A percentile compares a stretch with the other conserved stretches of the same genome.
Evolutionary conservation across 2,113 vertebrate species (phyloP).

Genomic region (Capra hircus): DNA sequence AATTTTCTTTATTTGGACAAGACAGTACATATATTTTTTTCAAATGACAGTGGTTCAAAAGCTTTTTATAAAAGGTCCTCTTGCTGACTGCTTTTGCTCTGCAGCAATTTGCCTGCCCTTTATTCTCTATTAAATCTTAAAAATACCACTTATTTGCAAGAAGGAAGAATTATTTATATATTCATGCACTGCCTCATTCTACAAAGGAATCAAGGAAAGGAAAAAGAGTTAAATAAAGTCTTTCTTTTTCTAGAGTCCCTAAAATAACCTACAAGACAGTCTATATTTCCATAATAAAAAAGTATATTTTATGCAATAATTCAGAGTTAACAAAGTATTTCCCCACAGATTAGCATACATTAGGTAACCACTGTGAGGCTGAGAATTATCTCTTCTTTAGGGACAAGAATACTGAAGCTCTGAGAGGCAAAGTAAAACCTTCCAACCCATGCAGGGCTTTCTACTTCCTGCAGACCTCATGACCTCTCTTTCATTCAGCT

Average conservation of each 20-base stretch:
- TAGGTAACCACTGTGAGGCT: not conserved
- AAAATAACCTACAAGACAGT: not conserved
- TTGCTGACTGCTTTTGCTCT: not conserved
- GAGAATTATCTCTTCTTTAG: not conserved
- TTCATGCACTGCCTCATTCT: not conserved
- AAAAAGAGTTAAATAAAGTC: constrained; percentile 15
- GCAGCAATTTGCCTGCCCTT: not conserved
- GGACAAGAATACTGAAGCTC: not conserved
- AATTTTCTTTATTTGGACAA: not conserved
- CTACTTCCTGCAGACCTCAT: not conserved
- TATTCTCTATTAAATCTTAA: constrained; percentile 2
- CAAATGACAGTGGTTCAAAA: not conserved
- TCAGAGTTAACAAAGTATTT: constrained; percentile 24
- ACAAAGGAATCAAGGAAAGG: constrained; percentile 13
- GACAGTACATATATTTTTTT: not conserved
- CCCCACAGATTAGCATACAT: not conserved
- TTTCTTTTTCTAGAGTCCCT: not conserved
- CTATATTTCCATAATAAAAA: not conserved
- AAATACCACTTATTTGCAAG: not conserved
- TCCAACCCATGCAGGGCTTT: not conserved
- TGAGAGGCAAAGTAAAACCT: not conserved
- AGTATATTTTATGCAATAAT: not conserved
- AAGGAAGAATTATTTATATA: not conserved
- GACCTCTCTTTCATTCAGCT: not conserved
- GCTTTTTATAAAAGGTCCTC: not conserved